Conservation (phyloP, 1,140 invertebrate species). For the Chironomus striatipennis region DNA sequence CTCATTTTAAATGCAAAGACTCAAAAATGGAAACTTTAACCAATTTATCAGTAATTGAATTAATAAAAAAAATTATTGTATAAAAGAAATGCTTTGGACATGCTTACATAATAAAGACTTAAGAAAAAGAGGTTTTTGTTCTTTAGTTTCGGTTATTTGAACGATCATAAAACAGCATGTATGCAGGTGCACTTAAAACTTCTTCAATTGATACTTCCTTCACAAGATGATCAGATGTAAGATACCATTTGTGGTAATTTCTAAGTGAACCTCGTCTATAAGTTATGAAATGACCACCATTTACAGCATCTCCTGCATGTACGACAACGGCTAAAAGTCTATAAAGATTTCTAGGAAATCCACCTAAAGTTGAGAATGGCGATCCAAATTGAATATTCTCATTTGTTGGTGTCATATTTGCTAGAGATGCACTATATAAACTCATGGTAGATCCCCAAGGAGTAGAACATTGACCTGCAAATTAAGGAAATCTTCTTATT, state of each 20-base stretch:
- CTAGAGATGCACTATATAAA: constrained; percentile 35
- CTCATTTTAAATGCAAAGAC: not conserved
- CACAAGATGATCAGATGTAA: constrained; percentile 57
- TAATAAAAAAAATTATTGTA: not conserved
- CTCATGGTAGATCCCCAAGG: constrained; percentile 40
- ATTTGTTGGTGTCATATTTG: constrained; percentile 32
- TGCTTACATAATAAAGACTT: too few species aligned
- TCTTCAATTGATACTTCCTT: constrained; percentile 55
- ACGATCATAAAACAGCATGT: constrained; percentile 59
- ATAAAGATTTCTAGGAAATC: constrained; percentile 48
- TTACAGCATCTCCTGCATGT: constrained; percentile 67
- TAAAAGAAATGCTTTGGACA: not conserved
- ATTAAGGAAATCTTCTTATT: constrained; percentile 32
- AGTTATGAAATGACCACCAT: constrained; percentile 86
- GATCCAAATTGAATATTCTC: constrained; percentile 28
- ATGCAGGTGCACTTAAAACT: constrained; percentile 54
- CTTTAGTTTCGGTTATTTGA: not conserved
- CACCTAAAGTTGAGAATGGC: constrained; percentile 30
- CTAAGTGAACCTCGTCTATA: constrained; percentile 65
- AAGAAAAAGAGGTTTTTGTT: too few species aligned
- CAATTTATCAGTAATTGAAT: not conserved
- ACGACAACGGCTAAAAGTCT: constrained; percentile 77
- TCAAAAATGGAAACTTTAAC: not conserved
- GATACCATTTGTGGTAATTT: constrained; percentile 53
- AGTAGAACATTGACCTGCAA: constrained; percentile 26